These are phyloP conservation scores for Oxystoma pomonae DNA, from an alignment of 2,888 invertebrate genomes.

Conservation along the genomic window DNA sequence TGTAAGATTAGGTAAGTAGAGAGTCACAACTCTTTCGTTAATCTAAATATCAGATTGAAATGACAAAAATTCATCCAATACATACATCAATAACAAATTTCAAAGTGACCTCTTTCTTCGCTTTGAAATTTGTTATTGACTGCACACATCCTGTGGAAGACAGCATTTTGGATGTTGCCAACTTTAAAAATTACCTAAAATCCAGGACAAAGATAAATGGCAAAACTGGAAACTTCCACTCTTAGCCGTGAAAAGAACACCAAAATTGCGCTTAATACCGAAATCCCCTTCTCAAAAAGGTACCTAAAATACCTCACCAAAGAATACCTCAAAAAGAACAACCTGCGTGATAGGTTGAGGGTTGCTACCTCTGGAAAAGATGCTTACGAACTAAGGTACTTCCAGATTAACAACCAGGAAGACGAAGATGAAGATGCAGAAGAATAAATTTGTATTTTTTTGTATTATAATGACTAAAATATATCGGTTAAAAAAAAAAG, in stretches of 20 bases:
- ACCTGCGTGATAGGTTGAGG: slow-evolving; percentile 97
- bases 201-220: slow-evolving; percentile 92
- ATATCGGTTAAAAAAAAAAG: too few species aligned
- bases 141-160: slow-evolving; percentile 99
- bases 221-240: slow-evolving; percentile 91
- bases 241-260: slow-evolving; percentile 85
- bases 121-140: slow-evolving; percentile 89
- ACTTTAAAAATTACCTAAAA: slow-evolving; percentile 90
- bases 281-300: slow-evolving; percentile 71
- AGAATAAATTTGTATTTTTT: slow-evolving; percentile 48
- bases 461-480: slow-evolving; percentile 10
- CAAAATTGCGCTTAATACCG: slow-evolving; percentile 87
- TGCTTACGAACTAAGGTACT: slow-evolving; percentile 97
- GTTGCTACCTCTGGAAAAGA: slow-evolving; percentile 97
- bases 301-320: slow-evolving; percentile 99
- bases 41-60: too few species aligned
- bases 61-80: too few species aligned
- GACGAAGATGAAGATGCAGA: slow-evolving; percentile 85
- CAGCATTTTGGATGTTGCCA: slow-evolving; percentile 95
- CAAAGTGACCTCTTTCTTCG: too few species aligned
- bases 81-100: too few species aligned
- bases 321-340: slow-evolving; percentile 99
- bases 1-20: too few species aligned
- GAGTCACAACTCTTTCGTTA: too few species aligned
- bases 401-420: slow-evolving; percentile 87